Base-by-base conservation (phyloP, 2,113 vertebrate genomes). In the Morone saxatilis region DNA sequence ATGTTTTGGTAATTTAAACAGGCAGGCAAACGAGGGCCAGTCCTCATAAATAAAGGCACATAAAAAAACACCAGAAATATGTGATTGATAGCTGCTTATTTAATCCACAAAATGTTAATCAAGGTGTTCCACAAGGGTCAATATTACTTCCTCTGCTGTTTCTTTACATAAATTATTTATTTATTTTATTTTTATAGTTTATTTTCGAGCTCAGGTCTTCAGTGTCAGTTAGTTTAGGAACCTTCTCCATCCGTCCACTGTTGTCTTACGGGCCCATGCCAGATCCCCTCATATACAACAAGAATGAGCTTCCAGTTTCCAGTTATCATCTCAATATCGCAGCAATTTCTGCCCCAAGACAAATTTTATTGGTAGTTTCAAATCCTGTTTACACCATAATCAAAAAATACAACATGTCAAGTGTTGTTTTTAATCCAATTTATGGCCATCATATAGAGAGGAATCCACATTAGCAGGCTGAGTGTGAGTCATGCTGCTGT, bases 401-500 rank as follows among this genome's bases (percentile, higher is more conserved):
- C 73, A 56, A 22, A 12, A 74, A 83, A 20, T 57, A 36, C 78
- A 80, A 50, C 65, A 71, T 60, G 77, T 85, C 61, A 51, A 65
- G 56, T 86, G 85, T 88, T 91, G 78, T 83, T 85, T 91, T 85
- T 66, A 87, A 87, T 85, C 88, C 5, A 31, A 38, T 88, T 86
- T 81, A 78, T 41, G 40, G 25, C 45, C 48, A 62, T 74, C 31
- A 40, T 85, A 71, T 66, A 8, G n/a, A 83, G 56, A 25, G 71
- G 69, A 45, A 77, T 85, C 65, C 69, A n/a, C 70, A 57, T 83
- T 76, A 66, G 88, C 66, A 41, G 65, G 38, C 43, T 31, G 72
- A 4, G 17, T 9, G 84, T 91, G 88, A 86, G 71, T 92, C 86
- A 88, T 72, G 73, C n/a, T 81, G 88, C 59, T 91, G 85, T 89